Percentiles rank a stretch among this genome's conserved stretches.
Conservation (phyloP, 1,140 invertebrate genomes). For the Branchinecta lindahli region DNA sequence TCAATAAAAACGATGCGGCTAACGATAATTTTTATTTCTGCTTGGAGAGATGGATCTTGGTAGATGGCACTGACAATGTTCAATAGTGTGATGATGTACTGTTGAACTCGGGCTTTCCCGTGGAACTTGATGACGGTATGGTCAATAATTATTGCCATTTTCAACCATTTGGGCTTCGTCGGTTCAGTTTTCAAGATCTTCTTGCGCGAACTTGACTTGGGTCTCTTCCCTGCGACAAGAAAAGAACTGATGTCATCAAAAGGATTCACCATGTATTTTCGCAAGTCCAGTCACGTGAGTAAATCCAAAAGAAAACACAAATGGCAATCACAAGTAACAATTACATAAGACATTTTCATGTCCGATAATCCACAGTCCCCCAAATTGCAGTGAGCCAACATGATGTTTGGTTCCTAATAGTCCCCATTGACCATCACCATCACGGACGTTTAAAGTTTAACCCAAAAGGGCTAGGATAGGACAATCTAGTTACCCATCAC, state of each 20-base stretch:
- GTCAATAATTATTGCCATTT: slow-evolving; percentile 50
- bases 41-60: slow-evolving; percentile 47
- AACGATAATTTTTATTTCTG: slow-evolving; percentile 47
- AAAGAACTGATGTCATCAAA: not conserved
- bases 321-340: no score
- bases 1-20: slow-evolving; percentile 45
- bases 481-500: no score
- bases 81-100: slow-evolving; percentile 54
- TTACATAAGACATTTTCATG: no score
- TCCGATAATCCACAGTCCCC: no score
- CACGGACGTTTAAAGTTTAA: no score
- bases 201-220: not conserved
- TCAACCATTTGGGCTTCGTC: slow-evolving; percentile 38
- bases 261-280: no score
- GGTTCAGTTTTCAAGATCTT: not conserved
- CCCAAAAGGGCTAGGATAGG: no score
- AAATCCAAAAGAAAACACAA: no score
- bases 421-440: no score
- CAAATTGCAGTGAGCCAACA: no score
- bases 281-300: no score
- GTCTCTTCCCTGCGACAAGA: not conserved
- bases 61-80: slow-evolving; percentile 60
- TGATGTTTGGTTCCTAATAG: no score
- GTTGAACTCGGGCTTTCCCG: slow-evolving; percentile 43
- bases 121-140: slow-evolving; percentile 51